These are phyloP conservation scores for Acrobasis consociella DNA, from an alignment of 2,888 invertebrate genomes.

Conservation along the genomic window DNA sequence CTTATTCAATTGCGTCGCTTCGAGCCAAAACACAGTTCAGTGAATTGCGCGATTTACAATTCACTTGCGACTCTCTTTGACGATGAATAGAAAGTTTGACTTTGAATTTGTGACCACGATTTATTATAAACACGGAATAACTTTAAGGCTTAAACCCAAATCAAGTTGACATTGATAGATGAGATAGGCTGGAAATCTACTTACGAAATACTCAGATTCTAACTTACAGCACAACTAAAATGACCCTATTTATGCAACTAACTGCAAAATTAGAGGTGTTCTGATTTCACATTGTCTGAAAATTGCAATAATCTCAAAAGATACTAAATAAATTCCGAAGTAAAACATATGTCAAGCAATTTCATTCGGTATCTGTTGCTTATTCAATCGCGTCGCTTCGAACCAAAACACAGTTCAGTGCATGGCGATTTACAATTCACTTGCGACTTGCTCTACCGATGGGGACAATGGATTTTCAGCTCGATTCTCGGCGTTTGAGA, in stretches of 20 bases:
- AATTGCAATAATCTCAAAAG: too few species aligned
- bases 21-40: slow-evolving; percentile 34
- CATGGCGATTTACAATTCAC: slow-evolving; percentile 66
- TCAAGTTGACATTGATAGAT: too few species aligned
- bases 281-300: not conserved
- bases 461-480: slow-evolving; percentile 23
- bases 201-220: too few species aligned
- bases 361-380: slow-evolving; percentile 63
- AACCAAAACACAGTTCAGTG: slow-evolving; percentile 28
- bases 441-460: slow-evolving; percentile 36
- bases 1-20: slow-evolving; percentile 71
- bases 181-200: too few species aligned
- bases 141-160: too few species aligned
- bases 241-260: too few species aligned
- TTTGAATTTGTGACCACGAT: too few species aligned
- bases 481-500: slow-evolving; percentile 25
- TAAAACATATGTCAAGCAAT: too few species aligned
- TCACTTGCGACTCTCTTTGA: slow-evolving; percentile 45
- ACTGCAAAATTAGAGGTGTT: too few species aligned
- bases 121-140: too few species aligned
- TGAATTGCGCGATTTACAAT: slow-evolving; percentile 62
- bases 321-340: too few species aligned
- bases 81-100: slow-evolving; percentile 15
- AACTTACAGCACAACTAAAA: too few species aligned
- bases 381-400: slow-evolving; percentile 69